Conservation (phyloP, 2,888 invertebrate genomes). For the Iselma pallidipennis region DNA sequence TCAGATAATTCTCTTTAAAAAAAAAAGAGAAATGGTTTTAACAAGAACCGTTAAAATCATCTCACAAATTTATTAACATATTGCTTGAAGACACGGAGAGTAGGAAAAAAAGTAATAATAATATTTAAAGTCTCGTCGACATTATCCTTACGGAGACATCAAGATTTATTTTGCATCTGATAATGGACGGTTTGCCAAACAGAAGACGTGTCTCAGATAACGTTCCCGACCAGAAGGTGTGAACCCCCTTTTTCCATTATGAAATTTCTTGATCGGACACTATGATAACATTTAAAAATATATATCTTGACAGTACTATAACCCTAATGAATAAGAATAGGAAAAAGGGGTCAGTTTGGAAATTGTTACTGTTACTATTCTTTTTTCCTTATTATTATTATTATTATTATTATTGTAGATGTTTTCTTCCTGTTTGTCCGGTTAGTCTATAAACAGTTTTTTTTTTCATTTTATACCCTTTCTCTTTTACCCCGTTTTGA, state of each 20-base stretch:
- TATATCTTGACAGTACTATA: slow-evolving; percentile 1
- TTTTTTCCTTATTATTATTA: no score
- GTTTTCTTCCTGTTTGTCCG: slow-evolving; percentile 3
- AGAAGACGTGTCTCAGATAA: slow-evolving; percentile 1
- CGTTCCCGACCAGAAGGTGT: slow-evolving; percentile 17
- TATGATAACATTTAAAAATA: slow-evolving; percentile 15
- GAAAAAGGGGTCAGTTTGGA: background rate
- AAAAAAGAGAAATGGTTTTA: background rate
- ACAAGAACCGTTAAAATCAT: background rate
- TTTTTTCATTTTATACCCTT: background rate
- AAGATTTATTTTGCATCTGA: slow-evolving; percentile 3
- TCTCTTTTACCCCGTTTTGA: background rate
- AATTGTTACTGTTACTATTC: background rate
- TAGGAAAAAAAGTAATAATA: background rate
- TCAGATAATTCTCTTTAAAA: background rate
- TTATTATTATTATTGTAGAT: background rate
- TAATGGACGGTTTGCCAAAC: slow-evolving; percentile 3
- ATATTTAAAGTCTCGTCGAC: background rate
- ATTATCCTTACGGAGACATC: slow-evolving; percentile 1
- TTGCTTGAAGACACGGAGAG: no score
- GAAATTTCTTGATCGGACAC: slow-evolving; percentile 13
- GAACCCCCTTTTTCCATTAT: slow-evolving; percentile 21
- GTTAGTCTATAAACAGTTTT: background rate
- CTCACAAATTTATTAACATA: background rate
- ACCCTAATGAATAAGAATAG: background rate